These are phyloP conservation scores for Triops longicaudatus DNA, from an alignment of 1,140 invertebrate genomes.

Conservation along the genomic window DNA sequence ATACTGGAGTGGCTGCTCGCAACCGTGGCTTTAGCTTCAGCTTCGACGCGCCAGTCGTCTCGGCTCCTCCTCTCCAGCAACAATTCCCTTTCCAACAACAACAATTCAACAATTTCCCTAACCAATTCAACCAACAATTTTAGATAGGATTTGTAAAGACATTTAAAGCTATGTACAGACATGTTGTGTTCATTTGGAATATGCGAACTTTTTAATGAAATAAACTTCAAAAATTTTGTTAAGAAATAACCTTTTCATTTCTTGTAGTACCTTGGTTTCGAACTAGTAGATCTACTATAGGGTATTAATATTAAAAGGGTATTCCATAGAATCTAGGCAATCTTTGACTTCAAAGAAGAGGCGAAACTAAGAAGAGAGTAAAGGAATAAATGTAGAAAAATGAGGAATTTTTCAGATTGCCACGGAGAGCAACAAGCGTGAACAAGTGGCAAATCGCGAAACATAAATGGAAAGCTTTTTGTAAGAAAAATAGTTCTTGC, in stretches of 20 bases:
- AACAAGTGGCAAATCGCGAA: too few relatives aligned
- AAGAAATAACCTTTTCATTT: not conserved
- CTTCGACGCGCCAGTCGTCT: constrained; percentile 21
- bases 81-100: constrained; percentile 26
- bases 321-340: too few relatives aligned
- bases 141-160: not conserved
- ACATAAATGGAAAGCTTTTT: too few relatives aligned
- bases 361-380: too few relatives aligned
- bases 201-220: not conserved
- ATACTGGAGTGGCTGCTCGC: not conserved
- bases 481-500: too few relatives aligned
- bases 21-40: constrained; percentile 24
- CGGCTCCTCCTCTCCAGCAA: constrained; percentile 26
- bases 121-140: not conserved
- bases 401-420: too few relatives aligned
- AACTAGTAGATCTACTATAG: not conserved
- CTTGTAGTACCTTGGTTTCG: not conserved
- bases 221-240: not conserved
- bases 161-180: not conserved
- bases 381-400: too few relatives aligned
- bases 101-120: not conserved
- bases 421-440: too few relatives aligned
- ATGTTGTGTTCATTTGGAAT: not conserved
- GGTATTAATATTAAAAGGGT: too few relatives aligned
- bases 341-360: too few relatives aligned